Percentiles rank a stretch among this genome's conserved stretches.
These are phyloP conservation scores for Yasuhikotakia modesta DNA, from an alignment of 2,797 vertebrate species.

Conservation along the genomic window DNA sequence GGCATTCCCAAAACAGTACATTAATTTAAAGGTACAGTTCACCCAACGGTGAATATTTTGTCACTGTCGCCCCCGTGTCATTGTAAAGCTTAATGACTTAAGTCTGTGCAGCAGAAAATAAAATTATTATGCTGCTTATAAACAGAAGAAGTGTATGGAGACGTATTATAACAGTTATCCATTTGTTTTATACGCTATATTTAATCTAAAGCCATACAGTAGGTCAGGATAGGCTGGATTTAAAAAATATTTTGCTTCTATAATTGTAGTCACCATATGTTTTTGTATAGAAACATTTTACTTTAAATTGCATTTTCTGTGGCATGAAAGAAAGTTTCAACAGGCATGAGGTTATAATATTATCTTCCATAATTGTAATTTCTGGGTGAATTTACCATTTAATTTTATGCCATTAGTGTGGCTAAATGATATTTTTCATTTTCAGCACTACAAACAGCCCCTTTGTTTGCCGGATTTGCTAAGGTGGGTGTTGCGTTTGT, in stretches of 20 bases:
- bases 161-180: too few relatives aligned
- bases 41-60: neutral
- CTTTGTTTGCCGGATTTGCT: slow-evolving; percentile 6
- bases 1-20: neutral
- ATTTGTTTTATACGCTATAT: too few relatives aligned
- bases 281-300: neutral
- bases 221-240: too few relatives aligned
- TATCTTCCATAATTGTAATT: neutral
- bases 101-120: too few relatives aligned
- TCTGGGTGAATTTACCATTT: neutral
- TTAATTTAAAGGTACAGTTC: neutral
- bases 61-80: neutral
- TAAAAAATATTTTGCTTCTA: neutral
- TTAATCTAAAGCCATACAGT: too few relatives aligned
- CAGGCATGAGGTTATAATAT: too few relatives aligned
- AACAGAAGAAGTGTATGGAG: too few relatives aligned
- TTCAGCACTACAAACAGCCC: slow-evolving; percentile 4
- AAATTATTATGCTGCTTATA: too few relatives aligned
- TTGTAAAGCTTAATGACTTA: neutral
- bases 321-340: too few relatives aligned
- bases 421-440: slow-evolving; percentile 1
- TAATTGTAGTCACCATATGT: neutral
- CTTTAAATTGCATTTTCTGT: too few relatives aligned
- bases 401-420: slow-evolving; percentile 14
- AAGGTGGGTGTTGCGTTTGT: slow-evolving; percentile 22